Conservation (phyloP, 2,113 vertebrate genomes). For the Campylomormyrus numenius region DNA sequence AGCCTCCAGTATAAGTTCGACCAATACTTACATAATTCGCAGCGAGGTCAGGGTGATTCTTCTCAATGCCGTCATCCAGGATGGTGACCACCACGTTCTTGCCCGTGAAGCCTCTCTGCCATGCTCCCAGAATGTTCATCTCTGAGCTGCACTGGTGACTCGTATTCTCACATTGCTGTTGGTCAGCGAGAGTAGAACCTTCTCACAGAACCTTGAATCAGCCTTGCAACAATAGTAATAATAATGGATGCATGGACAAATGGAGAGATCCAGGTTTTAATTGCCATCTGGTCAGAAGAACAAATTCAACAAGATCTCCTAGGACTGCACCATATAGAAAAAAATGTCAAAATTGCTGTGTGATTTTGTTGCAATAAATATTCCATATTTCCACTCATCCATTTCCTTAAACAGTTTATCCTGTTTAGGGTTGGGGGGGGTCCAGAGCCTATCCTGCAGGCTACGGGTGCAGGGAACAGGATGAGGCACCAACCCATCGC, state of each 20-base stretch:
- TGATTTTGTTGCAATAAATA: not conserved
- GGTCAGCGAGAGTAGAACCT: not conserved
- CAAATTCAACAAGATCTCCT: not conserved
- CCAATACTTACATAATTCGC: conserved; percentile 77
- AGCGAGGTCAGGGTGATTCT: conserved; percentile 81
- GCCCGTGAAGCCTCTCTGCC: conserved; percentile 83
- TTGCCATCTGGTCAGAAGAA: not conserved
- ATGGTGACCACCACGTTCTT: conserved; percentile 83
- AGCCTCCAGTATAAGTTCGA: not conserved
- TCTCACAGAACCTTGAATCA: not conserved
- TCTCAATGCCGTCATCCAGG: conserved; percentile 87
- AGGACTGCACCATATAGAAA: not conserved
- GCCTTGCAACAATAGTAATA: not conserved
- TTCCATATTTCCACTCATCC: not conserved
- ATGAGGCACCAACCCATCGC: too few relatives aligned
- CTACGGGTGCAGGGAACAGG: too few relatives aligned
- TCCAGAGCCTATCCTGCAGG: too few relatives aligned
- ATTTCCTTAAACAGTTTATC: too few relatives aligned
- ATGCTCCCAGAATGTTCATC: conserved; percentile 81
- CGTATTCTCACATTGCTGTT: conserved; percentile 54
- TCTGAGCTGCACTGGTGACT: conserved; percentile 69
- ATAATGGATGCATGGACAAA: not conserved
- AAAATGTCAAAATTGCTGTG: not conserved
- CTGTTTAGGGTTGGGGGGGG: too few relatives aligned
- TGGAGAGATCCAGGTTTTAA: not conserved